Base-by-base conservation (phyloP, 2,797 vertebrate species). In the Cetoscarus ocellatus region DNA sequence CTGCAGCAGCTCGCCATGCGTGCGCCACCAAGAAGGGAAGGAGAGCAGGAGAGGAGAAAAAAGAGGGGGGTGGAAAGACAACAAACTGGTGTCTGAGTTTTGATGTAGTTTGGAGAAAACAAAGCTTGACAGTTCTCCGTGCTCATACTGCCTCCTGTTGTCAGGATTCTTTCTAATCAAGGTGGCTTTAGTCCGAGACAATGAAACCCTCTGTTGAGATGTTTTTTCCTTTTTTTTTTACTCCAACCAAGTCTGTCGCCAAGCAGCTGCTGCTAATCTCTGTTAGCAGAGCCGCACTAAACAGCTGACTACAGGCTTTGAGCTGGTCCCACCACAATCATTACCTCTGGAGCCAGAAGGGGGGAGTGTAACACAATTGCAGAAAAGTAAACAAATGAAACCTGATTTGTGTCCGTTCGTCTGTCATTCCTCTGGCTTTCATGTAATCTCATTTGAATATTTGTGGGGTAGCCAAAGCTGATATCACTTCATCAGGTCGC, bases 1-100 rank as follows among this genome's bases (percentile, higher is more conserved):
- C 94, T 95, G 94, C 92, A 94, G 86, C 42, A 67, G 87, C 90
- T 92, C 77, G 83, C 89, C 86, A 85, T 88, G 91, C 86, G 70
- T 86, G 77, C 72, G 75, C 73, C 77, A 82, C 79, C 66, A 38
- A 70, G 79, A 71, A 63, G 75, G 47, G 18, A 39, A 47, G 10
- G 67, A 14, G 48, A 34, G 70, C 11, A 10, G 51, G 65, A 58
- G 50, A 10, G 51, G 65, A 58, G 50, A 69, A 65, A 48, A 38
- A 63, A 52, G 60, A 34, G 42, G 48, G 14, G 53, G 3, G 51
- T 40, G 54, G 68, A 73, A 77, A 79, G 56, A 72, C 56, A 42
- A 76, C 72, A 77, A 83, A 79, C 80, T 76, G 85, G 65, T 61
- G 57, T 81, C 64, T 57, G 63, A 74, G 71, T 79, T 83, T 72